Conservation (phyloP, 2,888 invertebrate species). For the Epinotia ramella region DNA sequence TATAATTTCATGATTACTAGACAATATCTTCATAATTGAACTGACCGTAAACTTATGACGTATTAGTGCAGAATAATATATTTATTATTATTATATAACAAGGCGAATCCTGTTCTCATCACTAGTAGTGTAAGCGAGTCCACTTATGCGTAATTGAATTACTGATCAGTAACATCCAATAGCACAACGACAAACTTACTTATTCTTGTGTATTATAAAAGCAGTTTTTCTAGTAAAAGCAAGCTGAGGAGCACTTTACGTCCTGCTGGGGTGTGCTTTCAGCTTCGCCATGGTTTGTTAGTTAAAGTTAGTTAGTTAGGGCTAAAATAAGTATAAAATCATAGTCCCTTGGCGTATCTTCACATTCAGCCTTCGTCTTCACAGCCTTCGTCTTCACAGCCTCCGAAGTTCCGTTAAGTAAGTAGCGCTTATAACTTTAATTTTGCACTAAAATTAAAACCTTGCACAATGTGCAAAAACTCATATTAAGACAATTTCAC, state of each 20-base stretch:
- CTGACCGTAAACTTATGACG: too few species aligned
- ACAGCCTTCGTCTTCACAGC: conserved; percentile 44
- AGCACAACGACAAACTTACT: conserved; percentile 10
- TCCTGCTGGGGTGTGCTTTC: conserved; percentile 57
- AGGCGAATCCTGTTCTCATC: background rate
- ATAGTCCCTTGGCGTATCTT: conserved; percentile 46
- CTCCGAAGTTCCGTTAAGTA: conserved; percentile 47
- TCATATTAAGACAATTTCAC: too few species aligned
- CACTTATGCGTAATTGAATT: conserved; percentile 34
- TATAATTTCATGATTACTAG: too few species aligned
- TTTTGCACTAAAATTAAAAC: background rate
- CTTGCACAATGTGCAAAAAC: too few species aligned
- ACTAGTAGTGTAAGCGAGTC: background rate
- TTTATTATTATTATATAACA: too few species aligned
- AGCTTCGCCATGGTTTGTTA: conserved; percentile 65
- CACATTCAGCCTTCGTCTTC: conserved; percentile 59
- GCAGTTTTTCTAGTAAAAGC: background rate
- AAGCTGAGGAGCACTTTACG: conserved; percentile 45
- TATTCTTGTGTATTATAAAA: background rate
- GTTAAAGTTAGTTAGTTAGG: conserved; percentile 46
- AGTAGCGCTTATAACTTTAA: conserved; percentile 11
- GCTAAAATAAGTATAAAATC: conserved; percentile 67
- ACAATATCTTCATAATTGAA: too few species aligned
- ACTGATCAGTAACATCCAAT: conserved; percentile 5
- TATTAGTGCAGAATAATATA: too few species aligned